phyloP scores from a whole-genome alignment of 2,797 vertebrate species.

The Pogonophryne albipinna region DNA sequence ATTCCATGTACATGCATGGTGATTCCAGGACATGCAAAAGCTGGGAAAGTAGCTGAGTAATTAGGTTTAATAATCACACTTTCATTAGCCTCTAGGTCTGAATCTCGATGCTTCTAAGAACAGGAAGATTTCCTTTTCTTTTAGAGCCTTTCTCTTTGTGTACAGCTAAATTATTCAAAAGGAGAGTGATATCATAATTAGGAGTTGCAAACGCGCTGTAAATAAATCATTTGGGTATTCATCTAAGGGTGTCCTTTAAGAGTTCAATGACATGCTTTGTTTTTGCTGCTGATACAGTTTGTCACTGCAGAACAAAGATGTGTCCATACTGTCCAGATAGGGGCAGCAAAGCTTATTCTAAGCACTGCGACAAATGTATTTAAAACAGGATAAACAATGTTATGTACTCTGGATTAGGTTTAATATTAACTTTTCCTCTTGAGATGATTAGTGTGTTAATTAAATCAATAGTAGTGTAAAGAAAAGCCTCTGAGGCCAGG shows the following conservation, averaged over 20 bases:
- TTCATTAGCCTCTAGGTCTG: constrained; percentile 69
- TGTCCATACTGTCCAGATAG: constrained; percentile 37
- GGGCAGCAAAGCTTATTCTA: constrained; percentile 19
- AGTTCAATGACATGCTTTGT: constrained; percentile 61
- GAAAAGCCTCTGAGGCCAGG: neutral
- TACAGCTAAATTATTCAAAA: constrained; percentile 60
- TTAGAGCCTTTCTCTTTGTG: constrained; percentile 2
- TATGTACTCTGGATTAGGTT: neutral
- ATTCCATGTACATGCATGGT: constrained; percentile 55
- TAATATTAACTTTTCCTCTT: neutral
- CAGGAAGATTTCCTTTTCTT: constrained; percentile 33
- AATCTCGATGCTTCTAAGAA: constrained; percentile 44
- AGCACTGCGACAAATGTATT: constrained; percentile 7
- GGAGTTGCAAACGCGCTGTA: constrained; percentile 30
- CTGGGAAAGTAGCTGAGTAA: constrained; percentile 69
- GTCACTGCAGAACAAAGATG: constrained; percentile 4
- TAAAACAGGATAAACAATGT: neutral
- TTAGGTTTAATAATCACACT: constrained; percentile 81
- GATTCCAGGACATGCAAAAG: constrained; percentile 48
- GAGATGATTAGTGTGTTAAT: neutral
- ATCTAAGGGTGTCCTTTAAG: constrained; percentile 53
- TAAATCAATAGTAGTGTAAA: neutral
- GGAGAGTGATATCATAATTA: constrained; percentile 71
- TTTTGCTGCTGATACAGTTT: constrained; percentile 21
- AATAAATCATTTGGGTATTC: constrained; percentile 68